These are phyloP conservation scores for Rambutsinella grinnellia DNA, from an alignment of 2,888 invertebrate genomes.

Conservation along the genomic window DNA sequence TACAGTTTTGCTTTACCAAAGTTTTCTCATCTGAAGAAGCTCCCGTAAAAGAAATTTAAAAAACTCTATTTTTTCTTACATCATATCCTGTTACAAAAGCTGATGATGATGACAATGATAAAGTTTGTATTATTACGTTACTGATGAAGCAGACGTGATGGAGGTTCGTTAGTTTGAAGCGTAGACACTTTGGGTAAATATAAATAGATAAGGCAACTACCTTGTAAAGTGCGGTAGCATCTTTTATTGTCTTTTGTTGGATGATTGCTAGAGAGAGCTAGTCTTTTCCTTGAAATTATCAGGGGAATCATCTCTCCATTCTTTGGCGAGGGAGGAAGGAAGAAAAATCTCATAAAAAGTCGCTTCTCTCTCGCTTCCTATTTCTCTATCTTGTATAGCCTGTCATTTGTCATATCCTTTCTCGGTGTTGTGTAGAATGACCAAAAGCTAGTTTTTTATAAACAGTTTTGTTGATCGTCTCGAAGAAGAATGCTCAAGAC, in stretches of 20 bases:
- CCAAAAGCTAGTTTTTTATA: too few species aligned
- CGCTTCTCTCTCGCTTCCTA: conserved; percentile 2
- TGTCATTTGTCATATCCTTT: conserved; percentile 36
- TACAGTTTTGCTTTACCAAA: too few species aligned
- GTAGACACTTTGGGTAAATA: too few species aligned
- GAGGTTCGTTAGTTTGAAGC: neutral
- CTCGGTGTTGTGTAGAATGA: too few species aligned
- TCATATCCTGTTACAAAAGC: neutral
- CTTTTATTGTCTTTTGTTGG: neutral
- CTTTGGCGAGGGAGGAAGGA: conserved; percentile 1
- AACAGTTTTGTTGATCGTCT: too few species aligned
- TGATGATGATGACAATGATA: neutral
- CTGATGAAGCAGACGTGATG: neutral
- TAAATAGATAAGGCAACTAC: neutral
- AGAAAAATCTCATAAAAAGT: conserved; percentile 36
- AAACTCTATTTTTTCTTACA: too few species aligned
- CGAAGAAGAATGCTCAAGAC: too few species aligned
- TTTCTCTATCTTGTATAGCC: neutral
- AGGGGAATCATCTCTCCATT: conserved; percentile 19
- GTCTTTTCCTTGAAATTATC: conserved; percentile 14
- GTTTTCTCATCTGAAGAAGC: too few species aligned
- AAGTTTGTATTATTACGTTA: neutral
- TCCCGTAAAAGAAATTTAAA: too few species aligned
- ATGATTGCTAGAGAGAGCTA: neutral
- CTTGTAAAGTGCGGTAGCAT: neutral